phyloP scores from a whole-genome alignment of 2,888 invertebrate genomes.

The Hypomecis atomaria region DNA sequence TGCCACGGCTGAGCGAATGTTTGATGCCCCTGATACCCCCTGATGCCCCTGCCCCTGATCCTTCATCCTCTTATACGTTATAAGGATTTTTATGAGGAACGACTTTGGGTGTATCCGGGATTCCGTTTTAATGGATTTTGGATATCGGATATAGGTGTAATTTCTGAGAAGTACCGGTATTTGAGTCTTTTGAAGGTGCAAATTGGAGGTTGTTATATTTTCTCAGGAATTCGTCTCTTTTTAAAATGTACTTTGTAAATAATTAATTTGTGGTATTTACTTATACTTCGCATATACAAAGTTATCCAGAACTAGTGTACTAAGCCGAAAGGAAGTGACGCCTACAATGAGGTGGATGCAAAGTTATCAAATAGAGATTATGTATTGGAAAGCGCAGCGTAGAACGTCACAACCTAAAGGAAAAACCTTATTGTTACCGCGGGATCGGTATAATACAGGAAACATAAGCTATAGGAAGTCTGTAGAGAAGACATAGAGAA shows the following conservation, averaged over 20 bases:
- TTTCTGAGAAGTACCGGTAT: conserved; percentile 12
- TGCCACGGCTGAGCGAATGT: conserved; percentile 63
- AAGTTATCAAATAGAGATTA: too few relatives aligned
- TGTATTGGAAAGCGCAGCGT: too few relatives aligned
- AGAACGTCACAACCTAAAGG: too few relatives aligned
- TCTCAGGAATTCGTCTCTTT: not conserved
- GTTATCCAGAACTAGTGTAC: too few relatives aligned
- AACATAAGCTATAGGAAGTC: too few relatives aligned
- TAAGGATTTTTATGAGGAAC: conserved; percentile 28
- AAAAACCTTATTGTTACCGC: too few relatives aligned
- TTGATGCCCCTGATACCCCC: conserved; percentile 32
- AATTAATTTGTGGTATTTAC: too few relatives aligned
- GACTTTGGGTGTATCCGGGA: conserved; percentile 22
- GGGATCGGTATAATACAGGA: too few relatives aligned
- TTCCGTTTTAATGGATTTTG: conserved; percentile 23
- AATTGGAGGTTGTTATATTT: conserved; percentile 3
- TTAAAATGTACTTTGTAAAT: not conserved
- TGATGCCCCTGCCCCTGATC: conserved; percentile 11
- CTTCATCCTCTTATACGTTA: conserved; percentile 8
- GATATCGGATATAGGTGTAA: conserved; percentile 24
- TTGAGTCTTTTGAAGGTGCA: conserved; percentile 1
- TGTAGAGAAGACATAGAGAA: too few relatives aligned
- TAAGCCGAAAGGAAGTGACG: too few relatives aligned
- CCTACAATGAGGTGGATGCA: too few relatives aligned
- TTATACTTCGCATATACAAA: too few relatives aligned